phyloP scores from a whole-genome alignment of 2,797 vertebrate genomes.

The Sebastes elongatus region DNA sequence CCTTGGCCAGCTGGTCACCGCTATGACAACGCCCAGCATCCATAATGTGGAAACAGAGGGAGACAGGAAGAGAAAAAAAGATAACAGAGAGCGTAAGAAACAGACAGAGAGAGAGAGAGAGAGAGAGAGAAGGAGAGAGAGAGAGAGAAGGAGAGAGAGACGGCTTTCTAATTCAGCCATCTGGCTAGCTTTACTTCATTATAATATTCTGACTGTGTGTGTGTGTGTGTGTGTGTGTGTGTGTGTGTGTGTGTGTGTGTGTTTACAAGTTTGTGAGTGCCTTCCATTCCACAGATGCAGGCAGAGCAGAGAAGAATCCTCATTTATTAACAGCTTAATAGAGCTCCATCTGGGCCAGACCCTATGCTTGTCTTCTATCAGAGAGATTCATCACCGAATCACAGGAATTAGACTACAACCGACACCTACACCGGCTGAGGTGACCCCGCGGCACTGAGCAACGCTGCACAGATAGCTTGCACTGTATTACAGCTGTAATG shows the following conservation, averaged over 20 bases:
- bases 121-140: background rate
- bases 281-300: conserved; percentile 91
- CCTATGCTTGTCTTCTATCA: conserved; percentile 85
- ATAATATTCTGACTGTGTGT: conserved; percentile 82
- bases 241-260: conserved; percentile 32
- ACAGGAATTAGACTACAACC: conserved; percentile 76
- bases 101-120: background rate
- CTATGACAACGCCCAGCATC: conserved; percentile 41
- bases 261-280: conserved; percentile 75
- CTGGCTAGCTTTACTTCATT: conserved; percentile 91
- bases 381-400: conserved; percentile 84
- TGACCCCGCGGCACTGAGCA: conserved; percentile 63
- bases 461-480: conserved; percentile 17
- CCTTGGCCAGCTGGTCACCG: conserved; percentile 29
- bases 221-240: conserved; percentile 38
- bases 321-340: conserved; percentile 93
- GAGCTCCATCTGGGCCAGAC: conserved; percentile 90
- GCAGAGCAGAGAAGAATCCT: conserved; percentile 86
- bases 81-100: conserved; percentile 42
- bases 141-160: conserved; percentile 50
- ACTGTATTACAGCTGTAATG: conserved; percentile 41
- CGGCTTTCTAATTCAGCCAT: conserved; percentile 87
- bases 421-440: conserved; percentile 75
- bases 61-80: conserved; percentile 37
- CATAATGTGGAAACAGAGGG: conserved; percentile 45